Evolutionary conservation across 2,113 vertebrate genomes (phyloP).

Genomic region (Gymnobelideus leadbeateri): DNA sequence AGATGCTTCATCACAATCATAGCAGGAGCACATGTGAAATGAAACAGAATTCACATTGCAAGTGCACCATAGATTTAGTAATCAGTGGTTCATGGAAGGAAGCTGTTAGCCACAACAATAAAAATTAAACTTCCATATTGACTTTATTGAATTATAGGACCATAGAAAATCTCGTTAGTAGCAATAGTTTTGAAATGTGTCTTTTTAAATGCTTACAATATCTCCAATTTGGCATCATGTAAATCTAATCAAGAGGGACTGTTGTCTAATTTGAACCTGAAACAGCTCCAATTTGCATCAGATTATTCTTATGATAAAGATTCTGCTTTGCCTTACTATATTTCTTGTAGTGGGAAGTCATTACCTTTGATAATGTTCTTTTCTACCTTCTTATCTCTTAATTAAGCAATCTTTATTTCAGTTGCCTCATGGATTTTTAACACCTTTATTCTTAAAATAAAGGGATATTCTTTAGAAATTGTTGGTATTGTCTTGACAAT

Average conservation of each 20-base stretch:
- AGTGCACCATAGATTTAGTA: background rate
- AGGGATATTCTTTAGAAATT: constrained; percentile 53
- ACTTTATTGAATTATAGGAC: background rate
- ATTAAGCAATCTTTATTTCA: constrained; percentile 61
- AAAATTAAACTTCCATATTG: background rate
- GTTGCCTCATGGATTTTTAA: background rate
- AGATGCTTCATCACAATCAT: background rate
- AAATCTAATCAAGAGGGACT: background rate
- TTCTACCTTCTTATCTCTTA: constrained; percentile 23
- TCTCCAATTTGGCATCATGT: background rate
- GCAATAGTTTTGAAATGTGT: background rate
- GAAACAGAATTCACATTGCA: background rate
- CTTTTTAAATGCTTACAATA: background rate
- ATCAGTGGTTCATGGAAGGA: background rate
- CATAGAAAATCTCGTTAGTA: background rate
- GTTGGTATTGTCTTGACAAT: constrained; percentile 48
- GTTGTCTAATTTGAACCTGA: constrained; percentile 28
- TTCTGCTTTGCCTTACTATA: constrained; percentile 28
- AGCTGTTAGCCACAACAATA: background rate
- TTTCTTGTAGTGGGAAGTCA: constrained; percentile 47
- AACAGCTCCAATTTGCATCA: background rate
- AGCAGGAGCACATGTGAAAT: background rate
- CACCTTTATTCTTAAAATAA: constrained; percentile 60
- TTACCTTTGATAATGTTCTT: constrained; percentile 24
- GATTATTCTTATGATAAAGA: constrained; percentile 56